Conservation (phyloP, 2,888 invertebrate genomes). For the Drosophila longiperda region DNA sequence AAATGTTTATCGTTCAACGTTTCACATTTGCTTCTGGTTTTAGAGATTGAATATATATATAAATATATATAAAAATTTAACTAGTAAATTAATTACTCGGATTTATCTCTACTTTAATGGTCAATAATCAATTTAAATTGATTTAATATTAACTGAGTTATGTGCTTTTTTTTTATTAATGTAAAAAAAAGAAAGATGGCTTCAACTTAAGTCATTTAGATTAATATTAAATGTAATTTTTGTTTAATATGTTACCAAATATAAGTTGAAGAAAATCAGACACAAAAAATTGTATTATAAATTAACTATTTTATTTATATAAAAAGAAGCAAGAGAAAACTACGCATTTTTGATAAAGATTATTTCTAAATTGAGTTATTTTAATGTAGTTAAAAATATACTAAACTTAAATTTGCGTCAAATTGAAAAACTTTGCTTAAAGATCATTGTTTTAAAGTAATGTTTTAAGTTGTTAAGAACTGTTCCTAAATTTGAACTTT, state of each 20-base stretch:
- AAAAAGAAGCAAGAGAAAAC: background rate
- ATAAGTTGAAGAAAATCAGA: too few species aligned
- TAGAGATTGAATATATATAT: background rate
- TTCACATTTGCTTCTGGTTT: background rate
- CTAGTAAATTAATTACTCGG: background rate
- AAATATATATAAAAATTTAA: background rate
- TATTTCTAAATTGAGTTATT: background rate
- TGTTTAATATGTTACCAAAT: background rate
- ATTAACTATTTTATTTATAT: too few species aligned
- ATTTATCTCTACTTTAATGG: background rate
- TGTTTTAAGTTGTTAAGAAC: background rate
- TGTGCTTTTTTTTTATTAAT: too few species aligned
- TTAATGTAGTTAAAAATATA: background rate
- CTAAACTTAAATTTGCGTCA: background rate
- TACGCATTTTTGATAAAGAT: fast-evolving
- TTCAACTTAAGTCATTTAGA: background rate
- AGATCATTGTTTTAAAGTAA: background rate
- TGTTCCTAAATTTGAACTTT: too few species aligned
- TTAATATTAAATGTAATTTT: background rate
- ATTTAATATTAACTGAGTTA: background rate
- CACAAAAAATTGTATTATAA: too few species aligned
- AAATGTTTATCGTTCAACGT: background rate
- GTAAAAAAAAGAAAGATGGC: background rate
- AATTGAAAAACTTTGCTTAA: background rate
- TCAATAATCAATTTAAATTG: background rate